Percentiles rank a stretch among this genome's conserved stretches.
Conservation (phyloP, 2,113 vertebrate genomes). For the Phalacrocorax aristotelis region DNA sequence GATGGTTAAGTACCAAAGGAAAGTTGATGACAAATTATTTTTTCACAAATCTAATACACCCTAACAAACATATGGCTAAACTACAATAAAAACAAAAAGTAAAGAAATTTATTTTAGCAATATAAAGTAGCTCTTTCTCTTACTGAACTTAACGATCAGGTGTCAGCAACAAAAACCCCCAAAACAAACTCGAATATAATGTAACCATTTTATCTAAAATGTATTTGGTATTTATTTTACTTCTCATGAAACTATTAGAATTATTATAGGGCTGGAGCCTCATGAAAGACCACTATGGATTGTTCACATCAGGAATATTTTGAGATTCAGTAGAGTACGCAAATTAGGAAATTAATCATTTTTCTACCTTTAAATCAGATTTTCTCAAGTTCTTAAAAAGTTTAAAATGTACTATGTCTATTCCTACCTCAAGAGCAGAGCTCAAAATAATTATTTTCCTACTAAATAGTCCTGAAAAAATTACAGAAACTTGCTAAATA, state of each 20-base stretch:
- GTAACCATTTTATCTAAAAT: background rate
- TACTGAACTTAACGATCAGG: background rate
- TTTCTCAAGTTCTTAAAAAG: background rate
- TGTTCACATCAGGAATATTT: background rate
- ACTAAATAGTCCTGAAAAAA: background rate
- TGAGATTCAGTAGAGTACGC: background rate
- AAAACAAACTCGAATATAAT: background rate
- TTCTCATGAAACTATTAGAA: background rate
- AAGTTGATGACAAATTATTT: background rate
- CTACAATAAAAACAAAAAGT: background rate
- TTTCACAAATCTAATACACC: background rate
- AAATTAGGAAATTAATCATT: background rate
- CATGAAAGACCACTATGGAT: background rate
- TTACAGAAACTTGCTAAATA: background rate
- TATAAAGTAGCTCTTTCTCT: background rate
- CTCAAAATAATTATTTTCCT: background rate
- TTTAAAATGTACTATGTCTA: background rate
- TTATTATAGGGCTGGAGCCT: background rate
- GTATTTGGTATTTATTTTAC: background rate
- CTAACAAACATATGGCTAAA: background rate
- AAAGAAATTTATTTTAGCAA: background rate
- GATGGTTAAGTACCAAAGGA: background rate
- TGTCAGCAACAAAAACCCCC: background rate
- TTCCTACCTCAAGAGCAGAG: background rate
- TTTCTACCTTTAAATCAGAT: background rate